These are phyloP conservation scores for Montipora capitata DNA, from an alignment of 92 coral and sea anemone genomes.

Conservation along the genomic window DNA sequence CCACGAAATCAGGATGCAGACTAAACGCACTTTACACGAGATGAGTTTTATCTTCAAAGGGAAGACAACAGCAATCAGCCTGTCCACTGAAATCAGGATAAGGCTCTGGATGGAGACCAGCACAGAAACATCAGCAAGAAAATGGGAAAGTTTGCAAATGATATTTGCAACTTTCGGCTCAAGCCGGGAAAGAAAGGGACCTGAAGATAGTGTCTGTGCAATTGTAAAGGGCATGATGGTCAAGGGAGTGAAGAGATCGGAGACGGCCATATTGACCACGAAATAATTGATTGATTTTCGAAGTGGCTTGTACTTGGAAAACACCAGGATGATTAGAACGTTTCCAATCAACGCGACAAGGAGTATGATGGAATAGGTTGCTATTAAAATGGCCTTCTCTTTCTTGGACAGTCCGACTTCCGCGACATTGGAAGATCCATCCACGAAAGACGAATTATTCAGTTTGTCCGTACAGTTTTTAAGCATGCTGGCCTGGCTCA, in stretches of 20 bases:
- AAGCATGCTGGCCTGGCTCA: no score
- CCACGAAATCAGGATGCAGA: conserved; percentile 20
- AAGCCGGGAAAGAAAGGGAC: background rate
- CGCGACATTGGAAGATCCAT: no score
- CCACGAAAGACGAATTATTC: no score
- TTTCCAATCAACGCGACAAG: conserved; percentile 20
- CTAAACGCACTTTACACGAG: conserved; percentile 8
- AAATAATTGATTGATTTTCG: conserved; percentile 29
- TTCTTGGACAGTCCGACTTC: no score
- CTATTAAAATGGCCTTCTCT: no score
- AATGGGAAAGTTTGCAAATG: conserved; percentile 9
- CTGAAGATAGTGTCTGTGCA: background rate
- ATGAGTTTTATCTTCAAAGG: conserved; percentile 17
- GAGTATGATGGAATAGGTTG: conserved; percentile 9
- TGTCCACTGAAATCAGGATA: background rate
- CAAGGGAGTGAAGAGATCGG: conserved; percentile 31
- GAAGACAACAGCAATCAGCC: conserved; percentile 30
- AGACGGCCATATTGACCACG: conserved; percentile 46
- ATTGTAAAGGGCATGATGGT: conserved; percentile 24
- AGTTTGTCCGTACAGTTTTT: no score
- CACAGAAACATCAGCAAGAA: conserved; percentile 16
- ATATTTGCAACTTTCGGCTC: background rate
- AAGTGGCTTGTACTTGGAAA: conserved; percentile 21
- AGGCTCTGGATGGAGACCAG: conserved; percentile 11
- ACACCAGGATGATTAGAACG: background rate